phyloP scores from a whole-genome alignment of 2,113 vertebrate species.

The Myrmecophaga tridactyla region DNA sequence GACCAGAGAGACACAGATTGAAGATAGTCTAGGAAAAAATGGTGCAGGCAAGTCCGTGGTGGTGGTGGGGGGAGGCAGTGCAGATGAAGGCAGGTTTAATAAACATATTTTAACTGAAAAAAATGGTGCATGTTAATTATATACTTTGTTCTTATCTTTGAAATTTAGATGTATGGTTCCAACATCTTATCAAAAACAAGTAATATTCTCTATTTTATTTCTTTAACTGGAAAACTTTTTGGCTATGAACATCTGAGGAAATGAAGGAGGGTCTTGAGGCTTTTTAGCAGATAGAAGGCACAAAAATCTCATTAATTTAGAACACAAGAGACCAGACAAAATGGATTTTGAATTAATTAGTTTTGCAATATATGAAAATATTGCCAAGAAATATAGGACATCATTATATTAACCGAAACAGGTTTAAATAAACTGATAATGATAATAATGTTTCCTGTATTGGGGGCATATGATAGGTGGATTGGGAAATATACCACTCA shows the following conservation, averaged over 20 bases:
- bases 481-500: background rate
- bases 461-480: background rate
- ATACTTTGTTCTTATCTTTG: background rate
- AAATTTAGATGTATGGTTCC: background rate
- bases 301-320: slow-evolving; percentile 46
- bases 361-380: background rate
- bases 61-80: fast-evolving
- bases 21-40: too few species aligned
- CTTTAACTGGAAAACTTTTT: background rate
- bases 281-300: background rate
- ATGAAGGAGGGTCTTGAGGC: background rate
- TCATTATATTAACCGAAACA: fast-evolving
- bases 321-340: background rate
- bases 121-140: background rate
- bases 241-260: background rate
- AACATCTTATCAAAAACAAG: background rate
- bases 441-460: background rate
- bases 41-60: fast-evolving
- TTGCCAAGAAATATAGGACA: background rate
- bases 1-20: background rate
- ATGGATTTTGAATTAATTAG: slow-evolving; percentile 44
- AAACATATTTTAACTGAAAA: background rate
- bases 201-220: background rate
- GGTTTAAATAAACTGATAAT: background rate
- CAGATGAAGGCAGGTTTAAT: background rate